Conservation (phyloP, 2,888 invertebrate species). For the Fabriciana adippe region DNA sequence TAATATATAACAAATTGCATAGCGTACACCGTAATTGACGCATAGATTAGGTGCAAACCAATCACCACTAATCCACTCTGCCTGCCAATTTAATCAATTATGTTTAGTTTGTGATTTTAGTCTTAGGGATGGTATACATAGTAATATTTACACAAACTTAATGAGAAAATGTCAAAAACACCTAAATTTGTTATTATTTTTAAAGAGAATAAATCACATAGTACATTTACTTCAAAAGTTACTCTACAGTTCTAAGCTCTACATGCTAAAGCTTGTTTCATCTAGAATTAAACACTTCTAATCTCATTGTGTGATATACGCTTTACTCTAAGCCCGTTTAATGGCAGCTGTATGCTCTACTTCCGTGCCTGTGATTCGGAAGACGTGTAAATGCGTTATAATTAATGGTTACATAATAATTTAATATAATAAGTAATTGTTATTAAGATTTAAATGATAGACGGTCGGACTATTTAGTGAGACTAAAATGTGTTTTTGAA, state of each 20-base stretch:
- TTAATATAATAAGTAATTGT: conserved; percentile 13
- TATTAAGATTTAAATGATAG: background rate
- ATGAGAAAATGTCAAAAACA: too few species aligned
- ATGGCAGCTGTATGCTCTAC: conserved; percentile 26
- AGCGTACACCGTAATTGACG: conserved; percentile 38
- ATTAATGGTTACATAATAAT: conserved; percentile 25
- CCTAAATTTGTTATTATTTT: too few species aligned
- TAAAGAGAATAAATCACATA: too few species aligned
- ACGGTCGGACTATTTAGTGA: background rate
- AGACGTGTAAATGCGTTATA: conserved; percentile 31
- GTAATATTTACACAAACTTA: background rate
- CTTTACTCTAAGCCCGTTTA: conserved; percentile 19
- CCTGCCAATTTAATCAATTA: conserved; percentile 57
- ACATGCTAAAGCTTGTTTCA: conserved; percentile 6
- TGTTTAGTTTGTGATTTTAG: conserved; percentile 38
- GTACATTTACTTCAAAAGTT: background rate
- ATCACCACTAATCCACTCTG: conserved; percentile 51
- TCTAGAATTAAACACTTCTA: conserved; percentile 8
- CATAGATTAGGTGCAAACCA: conserved; percentile 52
- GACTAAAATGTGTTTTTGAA: too few species aligned
- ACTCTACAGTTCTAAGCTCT: conserved; percentile 11
- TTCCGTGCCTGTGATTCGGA: conserved; percentile 22
- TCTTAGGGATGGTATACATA: conserved; percentile 18
- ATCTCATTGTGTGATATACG: conserved; percentile 12
- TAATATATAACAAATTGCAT: conserved; percentile 30